phyloP scores from a whole-genome alignment of 30 jellyfish, hydroid and myxozoan genomes.

The Turritopsis rubra region DNA sequence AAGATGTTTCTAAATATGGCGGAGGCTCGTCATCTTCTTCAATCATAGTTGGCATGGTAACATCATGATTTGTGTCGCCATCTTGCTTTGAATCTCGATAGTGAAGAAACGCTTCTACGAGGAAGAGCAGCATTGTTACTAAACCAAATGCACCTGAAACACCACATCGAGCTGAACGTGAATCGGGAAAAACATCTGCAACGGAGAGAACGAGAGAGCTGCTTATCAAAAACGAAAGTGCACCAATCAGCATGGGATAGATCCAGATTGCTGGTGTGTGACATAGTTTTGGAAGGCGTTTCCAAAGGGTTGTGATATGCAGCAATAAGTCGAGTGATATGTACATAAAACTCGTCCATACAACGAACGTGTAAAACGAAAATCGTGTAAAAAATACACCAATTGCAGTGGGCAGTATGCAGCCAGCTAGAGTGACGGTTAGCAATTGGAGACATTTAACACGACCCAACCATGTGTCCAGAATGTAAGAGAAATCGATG shows the following conservation, averaged over 20 bases:
- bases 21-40: neutral
- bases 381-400: conserved; percentile 36
- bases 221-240: conserved; percentile 23
- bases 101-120: conserved; percentile 35
- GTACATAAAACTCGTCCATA: conserved; percentile 40
- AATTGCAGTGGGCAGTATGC: conserved; percentile 20
- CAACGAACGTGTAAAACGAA: conserved; percentile 28
- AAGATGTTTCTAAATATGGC: neutral
- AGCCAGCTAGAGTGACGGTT: conserved; percentile 28
- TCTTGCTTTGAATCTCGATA: neutral
- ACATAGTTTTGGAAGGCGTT: conserved; percentile 12
- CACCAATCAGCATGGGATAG: conserved; percentile 23
- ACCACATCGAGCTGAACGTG: conserved; percentile 7
- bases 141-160: conserved; percentile 32
- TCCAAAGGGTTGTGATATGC: conserved; percentile 25
- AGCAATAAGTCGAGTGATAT: conserved; percentile 20
- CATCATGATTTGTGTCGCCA: neutral
- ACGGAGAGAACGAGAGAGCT: conserved; percentile 24
- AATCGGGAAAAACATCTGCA: conserved; percentile 25
- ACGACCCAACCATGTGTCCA: conserved; percentile 35
- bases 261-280: conserved; percentile 13
- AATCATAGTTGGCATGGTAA: neutral
- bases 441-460: conserved; percentile 16
- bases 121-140: conserved; percentile 13
- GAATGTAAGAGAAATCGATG: conserved; percentile 14